These are phyloP conservation scores for Anoplophora glabripennis DNA, from an alignment of 1,140 invertebrate species.

Conservation along the genomic window DNA sequence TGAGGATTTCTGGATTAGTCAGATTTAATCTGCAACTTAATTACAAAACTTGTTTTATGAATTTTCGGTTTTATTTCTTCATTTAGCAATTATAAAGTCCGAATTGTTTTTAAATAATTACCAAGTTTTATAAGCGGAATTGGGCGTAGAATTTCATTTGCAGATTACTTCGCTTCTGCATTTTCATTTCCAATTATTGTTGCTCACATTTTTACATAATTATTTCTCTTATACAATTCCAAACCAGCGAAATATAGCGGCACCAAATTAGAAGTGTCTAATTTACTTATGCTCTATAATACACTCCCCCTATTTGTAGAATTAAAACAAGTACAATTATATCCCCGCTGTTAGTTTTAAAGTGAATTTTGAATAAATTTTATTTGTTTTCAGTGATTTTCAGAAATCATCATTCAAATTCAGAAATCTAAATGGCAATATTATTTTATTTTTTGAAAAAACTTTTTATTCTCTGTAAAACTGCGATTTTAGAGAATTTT, in stretches of 20 bases:
- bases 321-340: no score
- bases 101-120: constrained; percentile 43
- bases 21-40: constrained; percentile 39
- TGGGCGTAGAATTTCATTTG: constrained; percentile 27
- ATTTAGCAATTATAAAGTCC: constrained; percentile 37
- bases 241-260: constrained; percentile 1
- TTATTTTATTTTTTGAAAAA: no score
- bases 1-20: constrained; percentile 41
- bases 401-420: no score
- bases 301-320: no score
- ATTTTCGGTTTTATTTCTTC: constrained; percentile 40
- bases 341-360: no score
- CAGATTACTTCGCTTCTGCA: constrained; percentile 25
- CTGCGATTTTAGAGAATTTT: no score
- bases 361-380: no score
- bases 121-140: constrained; percentile 29
- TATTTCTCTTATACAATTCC: constrained; percentile 12
- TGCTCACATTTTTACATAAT: constrained; percentile 20
- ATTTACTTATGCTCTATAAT: no score
- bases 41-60: constrained; percentile 38
- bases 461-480: no score
- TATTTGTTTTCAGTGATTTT: no score
- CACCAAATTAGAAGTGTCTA: no score
- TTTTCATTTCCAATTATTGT: constrained; percentile 19
- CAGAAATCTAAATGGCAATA: no score